Base-by-base conservation (phyloP, 2,113 vertebrate species). In the Perognathus longimembris region DNA sequence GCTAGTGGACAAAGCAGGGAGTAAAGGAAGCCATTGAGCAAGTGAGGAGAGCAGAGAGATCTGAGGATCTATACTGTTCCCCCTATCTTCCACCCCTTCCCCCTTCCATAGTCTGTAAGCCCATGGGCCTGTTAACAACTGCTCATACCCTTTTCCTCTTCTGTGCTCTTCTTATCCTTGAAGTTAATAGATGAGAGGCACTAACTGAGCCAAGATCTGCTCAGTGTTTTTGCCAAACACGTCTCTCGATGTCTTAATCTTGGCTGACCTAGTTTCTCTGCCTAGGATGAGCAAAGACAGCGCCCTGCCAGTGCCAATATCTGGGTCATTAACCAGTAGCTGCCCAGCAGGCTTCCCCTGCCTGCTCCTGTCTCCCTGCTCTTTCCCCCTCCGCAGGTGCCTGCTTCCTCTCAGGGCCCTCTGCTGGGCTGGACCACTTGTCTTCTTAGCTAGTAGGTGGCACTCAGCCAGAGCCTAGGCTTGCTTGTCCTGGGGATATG, bases 261-360 rank as follows among this genome's bases (percentile, higher is more conserved):
- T 74, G 91, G 94, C 90, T 96, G 97, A 97, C 97, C 96, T 92
- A 97, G 63, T 97, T 96, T 95, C 70, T 85, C 45, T 63, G 81
- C 84, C 61, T 50, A 45, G 18, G 63, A 85, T 88, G 61, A 93
- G 74, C 95, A 88, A 26, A 79, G 78, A 69, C 61, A 63, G 86
- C 40, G 70, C 80, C 73, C 96, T 38, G 28, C 76, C 67, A 61
- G 2, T 59, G 59, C 73, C 42, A 79, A 26, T 91, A 93, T 97
- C 86, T 97, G 91, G 94, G 95, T 96, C 97, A 93, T 89, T 96
- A 95, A 95, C 61, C 88, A 86, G 94, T 90, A 74, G 5, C 17
- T 28, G 18, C 80, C 38, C 26, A 24, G 81, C 67, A 5, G 0
- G 34, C 40, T 88, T 21, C 0, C 75, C 54, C 18, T 81, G 38